phyloP scores from a whole-genome alignment of 2,888 invertebrate species.

The Ophraella communa region DNA sequence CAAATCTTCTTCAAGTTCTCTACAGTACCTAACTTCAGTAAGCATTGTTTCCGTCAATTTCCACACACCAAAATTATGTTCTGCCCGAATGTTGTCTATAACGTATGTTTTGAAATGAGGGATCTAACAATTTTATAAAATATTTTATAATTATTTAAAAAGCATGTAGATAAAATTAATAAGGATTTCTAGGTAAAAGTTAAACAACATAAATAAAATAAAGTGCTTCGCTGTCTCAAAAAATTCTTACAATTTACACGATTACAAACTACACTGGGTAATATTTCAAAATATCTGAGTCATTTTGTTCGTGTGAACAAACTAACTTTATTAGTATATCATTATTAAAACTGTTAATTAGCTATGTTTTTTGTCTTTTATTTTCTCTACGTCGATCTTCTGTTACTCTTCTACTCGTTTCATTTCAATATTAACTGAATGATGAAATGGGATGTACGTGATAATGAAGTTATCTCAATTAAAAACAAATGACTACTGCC shows the following conservation, averaged over 20 bases:
- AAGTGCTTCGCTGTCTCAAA: constrained; percentile 16
- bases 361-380: constrained; percentile 18
- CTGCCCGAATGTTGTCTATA: no score
- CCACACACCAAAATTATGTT: no score
- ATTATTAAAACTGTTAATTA: constrained; percentile 58
- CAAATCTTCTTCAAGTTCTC: no score
- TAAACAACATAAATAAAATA: constrained; percentile 12
- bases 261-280: constrained; percentile 30
- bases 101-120: no score
- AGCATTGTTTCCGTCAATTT: no score
- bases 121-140: no score
- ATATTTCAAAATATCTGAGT: constrained; percentile 50
- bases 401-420: constrained; percentile 20
- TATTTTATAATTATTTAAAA: constrained; percentile 54
- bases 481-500: constrained; percentile 53
- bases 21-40: no score
- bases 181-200: constrained; percentile 12
- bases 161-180: constrained; percentile 38
- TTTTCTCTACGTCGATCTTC: constrained; percentile 17
- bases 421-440: not conserved
- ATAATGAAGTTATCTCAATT: constrained; percentile 49
- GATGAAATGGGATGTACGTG: constrained; percentile 30
- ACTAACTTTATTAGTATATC: constrained; percentile 58
- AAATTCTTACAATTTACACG: constrained; percentile 39
- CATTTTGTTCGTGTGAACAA: constrained; percentile 55